Evolutionary conservation across 2,888 invertebrate genomes (phyloP), one percentile per base, ranked within the genome.

Genomic region (Alloplasta piceator): DNA sequence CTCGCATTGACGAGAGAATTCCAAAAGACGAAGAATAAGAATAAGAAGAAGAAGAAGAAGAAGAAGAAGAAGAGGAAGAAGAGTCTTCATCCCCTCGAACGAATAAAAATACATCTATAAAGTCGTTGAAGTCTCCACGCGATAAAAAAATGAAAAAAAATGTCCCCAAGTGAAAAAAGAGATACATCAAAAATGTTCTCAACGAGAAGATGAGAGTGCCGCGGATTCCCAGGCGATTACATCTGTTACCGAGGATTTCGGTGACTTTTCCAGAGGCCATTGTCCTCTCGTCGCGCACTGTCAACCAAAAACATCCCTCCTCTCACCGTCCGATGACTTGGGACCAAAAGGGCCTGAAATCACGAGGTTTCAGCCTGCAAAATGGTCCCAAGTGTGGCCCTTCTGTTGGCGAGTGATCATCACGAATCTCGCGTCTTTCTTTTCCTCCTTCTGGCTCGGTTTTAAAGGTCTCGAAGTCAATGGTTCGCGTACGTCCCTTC

Each of bases 181-280:
- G n/a, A n/a, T n/a, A 71, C 55, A 77, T 61, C 64, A 70, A 70
- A 64, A 76, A 76, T 39, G 16, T 26, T 43, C 39, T 12, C 38
- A 12, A 55, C 55, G 14, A 55, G 63, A 50, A 56, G 67, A 50
- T 68, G 48, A 56, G 63, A 67, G 56, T 82, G 86, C 88, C 89
- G 90, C 91, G 88, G 89, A 91, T 91, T 91, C 91, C 91, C 91
- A 91, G 90, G 91, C 88, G 91, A 91, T 91, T 89, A 89, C 89
- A 91, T 91, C 91, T 89, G 87, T 88, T 72, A 86, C 86, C 80
- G 26, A 86, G 84, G 85, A 73, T 79, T 61, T 48, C 61, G 41
- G 36, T n/a, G 48, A 64, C 75, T 78, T 75, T 78, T 63, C 66
- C 55, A 63, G 75, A 75, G 75, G 66, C 76, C 66, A 80, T 82